phyloP scores from a whole-genome alignment of 2,797 vertebrate genomes.

The Morelia viridis region DNA sequence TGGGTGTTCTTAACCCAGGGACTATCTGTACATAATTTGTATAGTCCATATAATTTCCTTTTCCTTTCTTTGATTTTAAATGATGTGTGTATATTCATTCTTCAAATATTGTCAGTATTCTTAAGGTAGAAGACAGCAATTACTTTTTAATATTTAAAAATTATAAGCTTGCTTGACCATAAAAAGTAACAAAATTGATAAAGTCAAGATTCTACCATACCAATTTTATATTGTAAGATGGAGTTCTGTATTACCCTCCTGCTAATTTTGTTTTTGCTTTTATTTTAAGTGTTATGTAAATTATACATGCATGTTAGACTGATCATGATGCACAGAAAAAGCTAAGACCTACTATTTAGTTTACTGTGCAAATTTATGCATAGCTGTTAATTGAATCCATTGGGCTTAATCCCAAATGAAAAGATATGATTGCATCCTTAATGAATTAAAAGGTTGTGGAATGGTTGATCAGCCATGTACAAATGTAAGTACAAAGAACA shows the following conservation, averaged over 20 bases:
- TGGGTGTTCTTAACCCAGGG: too few species aligned
- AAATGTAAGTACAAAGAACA: slow-evolving; percentile 56
- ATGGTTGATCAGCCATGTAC: slow-evolving; percentile 42
- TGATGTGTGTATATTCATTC: background rate
- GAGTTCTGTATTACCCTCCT: background rate
- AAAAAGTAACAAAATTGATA: background rate
- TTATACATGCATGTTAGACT: background rate
- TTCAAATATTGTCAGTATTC: background rate
- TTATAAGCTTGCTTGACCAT: background rate
- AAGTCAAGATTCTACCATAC: background rate
- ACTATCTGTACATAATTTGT: background rate
- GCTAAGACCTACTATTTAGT: background rate
- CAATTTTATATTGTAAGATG: background rate
- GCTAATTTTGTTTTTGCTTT: background rate
- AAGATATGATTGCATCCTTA: slow-evolving; percentile 28
- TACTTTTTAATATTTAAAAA: background rate
- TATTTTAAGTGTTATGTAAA: background rate
- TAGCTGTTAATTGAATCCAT: background rate
- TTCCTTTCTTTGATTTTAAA: background rate
- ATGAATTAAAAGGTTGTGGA: slow-evolving; percentile 43
- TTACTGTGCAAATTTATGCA: slow-evolving; percentile 1
- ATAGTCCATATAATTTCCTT: background rate
- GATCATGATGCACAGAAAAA: background rate
- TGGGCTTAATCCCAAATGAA: background rate
- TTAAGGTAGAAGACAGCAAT: background rate